Conservation (phyloP, 2,113 vertebrate genomes). For the Dolichallabes microphthalmus region DNA sequence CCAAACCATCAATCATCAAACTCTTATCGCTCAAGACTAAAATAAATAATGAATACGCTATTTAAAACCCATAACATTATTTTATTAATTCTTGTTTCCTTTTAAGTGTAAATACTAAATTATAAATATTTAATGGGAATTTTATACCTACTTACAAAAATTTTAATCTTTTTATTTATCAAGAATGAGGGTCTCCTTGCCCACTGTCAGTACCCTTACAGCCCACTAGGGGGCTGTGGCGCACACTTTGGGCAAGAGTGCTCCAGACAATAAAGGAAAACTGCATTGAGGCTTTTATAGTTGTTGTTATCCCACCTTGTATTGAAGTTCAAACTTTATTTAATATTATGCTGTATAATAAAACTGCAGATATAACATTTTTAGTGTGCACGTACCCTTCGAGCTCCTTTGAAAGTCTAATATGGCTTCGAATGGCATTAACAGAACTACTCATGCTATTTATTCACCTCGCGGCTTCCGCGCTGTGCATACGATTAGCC, state of each 20-base stretch:
- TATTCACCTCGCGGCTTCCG: constrained; percentile 30
- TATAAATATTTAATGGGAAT: too few species aligned
- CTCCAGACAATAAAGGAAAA: background rate
- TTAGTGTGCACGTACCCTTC: background rate
- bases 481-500: constrained; percentile 41
- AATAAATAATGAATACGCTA: too few species aligned
- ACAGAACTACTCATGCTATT: constrained; percentile 7
- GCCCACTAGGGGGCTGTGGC: too few species aligned
- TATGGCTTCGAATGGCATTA: constrained; percentile 27
- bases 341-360: background rate
- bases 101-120: too few species aligned
- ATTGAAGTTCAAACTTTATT: background rate
- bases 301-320: background rate
- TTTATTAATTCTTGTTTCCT: too few species aligned
- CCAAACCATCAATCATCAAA: background rate
- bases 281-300: background rate
- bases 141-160: too few species aligned
- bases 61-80: too few species aligned
- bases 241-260: too few species aligned
- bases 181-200: too few species aligned
- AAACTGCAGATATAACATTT: background rate
- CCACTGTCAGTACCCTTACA: too few species aligned
- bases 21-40: too few species aligned
- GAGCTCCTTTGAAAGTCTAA: background rate
- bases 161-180: too few species aligned